These are phyloP conservation scores for Hippoglossus hippoglossus DNA, from an alignment of 2,797 vertebrate genomes.

Conservation along the genomic window DNA sequence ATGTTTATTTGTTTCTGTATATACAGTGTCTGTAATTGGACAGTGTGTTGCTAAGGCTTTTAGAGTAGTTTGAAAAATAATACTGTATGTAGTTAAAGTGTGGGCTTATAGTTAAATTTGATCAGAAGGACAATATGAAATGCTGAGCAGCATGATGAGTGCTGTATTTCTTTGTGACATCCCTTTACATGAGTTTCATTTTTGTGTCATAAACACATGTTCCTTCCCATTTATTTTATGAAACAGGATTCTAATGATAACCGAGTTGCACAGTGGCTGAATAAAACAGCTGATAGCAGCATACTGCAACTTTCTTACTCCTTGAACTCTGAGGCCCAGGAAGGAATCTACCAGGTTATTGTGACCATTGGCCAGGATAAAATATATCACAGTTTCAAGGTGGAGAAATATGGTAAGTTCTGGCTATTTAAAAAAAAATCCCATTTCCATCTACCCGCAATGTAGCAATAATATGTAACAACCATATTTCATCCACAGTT, in stretches of 20 bases:
- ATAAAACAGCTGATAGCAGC: slow-evolving; percentile 60
- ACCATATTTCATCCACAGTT: slow-evolving; percentile 45
- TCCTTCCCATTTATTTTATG: background rate
- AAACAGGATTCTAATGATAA: slow-evolving; percentile 77
- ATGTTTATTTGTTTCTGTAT: no score
- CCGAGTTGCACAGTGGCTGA: slow-evolving; percentile 83
- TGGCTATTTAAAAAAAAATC: background rate
- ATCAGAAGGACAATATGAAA: background rate
- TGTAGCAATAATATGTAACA: background rate
- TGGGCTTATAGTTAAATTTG: no score
- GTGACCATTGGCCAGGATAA: background rate
- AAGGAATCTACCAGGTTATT: slow-evolving; percentile 73
- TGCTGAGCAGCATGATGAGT: background rate
- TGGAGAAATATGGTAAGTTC: slow-evolving; percentile 82
- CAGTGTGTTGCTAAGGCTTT: no score
- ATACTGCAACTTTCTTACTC: slow-evolving; percentile 79
- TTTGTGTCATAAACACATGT: background rate
- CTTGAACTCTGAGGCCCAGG: slow-evolving; percentile 78
- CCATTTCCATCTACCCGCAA: background rate
- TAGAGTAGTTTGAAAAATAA: no score
- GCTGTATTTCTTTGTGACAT: background rate
- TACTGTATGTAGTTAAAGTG: no score
- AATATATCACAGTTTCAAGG: slow-evolving; percentile 68
- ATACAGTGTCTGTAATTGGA: no score
- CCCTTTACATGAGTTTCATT: background rate